Evolutionary conservation across 2,797 vertebrate genomes (phyloP), one percentile per base, ranked within the genome.

Genomic region (Tenualosa thibaudeaui): DNA sequence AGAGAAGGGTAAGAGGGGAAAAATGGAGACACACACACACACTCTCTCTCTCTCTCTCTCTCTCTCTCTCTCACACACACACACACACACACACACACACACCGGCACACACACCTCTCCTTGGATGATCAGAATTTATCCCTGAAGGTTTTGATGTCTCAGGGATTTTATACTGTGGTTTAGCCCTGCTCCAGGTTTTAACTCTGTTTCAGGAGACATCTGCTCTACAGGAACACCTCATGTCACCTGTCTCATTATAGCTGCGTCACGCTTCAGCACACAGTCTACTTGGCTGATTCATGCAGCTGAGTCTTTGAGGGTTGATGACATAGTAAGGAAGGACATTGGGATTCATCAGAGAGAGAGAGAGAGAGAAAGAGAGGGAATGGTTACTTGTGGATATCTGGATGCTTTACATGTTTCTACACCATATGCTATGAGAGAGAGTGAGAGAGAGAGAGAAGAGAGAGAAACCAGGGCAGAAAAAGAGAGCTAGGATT

Each of bases 341-440:
- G 31, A 31, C 31, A 31, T 31, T 31, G 31, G 31, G 31, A 31
- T 31, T 31, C 31, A 1, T 31, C 31, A 65, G 40, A 7, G 5
- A 19, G 51, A 24, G 22, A 88, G 60, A 31, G 51, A 24, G 51
- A 81, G 22, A 12, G 56, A 49, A 13, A 82, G 82, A 49, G n/a
- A 83, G 82, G 15, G 22, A 50, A 13, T 83, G 17, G 31, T 31
- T 31, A 31, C 31, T 31, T 31, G 31, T 31, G 31, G 31, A 31
- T 31, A 31, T 31, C 31, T 31, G 31, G 31, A 31, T 31, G 31
- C 31, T 31, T 31, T 31, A 31, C 31, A 1, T 31, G 31, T 31
- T 31, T 31, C 31, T 31, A 31, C 31, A 31, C 31, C 31, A 31
- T 50, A 9, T 50, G 49, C 9, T 5, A 50, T 68, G 22, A 56